phyloP scores from a whole-genome alignment of 2,888 invertebrate genomes.

The Chromoteleia sp. region DNA sequence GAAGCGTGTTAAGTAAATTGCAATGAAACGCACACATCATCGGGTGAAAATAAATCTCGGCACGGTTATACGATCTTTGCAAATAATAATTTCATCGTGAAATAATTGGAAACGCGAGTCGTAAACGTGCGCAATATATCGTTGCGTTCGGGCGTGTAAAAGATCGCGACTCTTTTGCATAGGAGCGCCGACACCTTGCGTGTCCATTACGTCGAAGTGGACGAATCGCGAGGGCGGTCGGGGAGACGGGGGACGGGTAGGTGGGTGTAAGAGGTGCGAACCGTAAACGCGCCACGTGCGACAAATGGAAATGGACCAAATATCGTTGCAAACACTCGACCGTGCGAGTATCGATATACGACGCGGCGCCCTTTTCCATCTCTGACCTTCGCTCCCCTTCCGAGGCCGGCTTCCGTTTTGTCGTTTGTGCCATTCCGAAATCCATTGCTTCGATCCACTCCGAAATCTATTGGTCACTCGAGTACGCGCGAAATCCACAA shows the following conservation, averaged over 20 bases:
- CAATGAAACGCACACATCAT: neutral
- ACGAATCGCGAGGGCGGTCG: conserved; percentile 45
- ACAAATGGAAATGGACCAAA: conserved; percentile 84
- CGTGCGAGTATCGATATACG: conserved; percentile 81
- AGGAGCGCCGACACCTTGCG: conserved; percentile 80
- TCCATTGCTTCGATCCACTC: conserved; percentile 69
- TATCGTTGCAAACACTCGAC: conserved; percentile 83
- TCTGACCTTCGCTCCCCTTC: conserved; percentile 68
- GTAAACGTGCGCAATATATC: conserved; percentile 41
- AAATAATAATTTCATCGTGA: conserved; percentile 28
- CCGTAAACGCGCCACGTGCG: conserved; percentile 84
- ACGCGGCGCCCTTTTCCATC: conserved; percentile 78
- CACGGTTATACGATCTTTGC: neutral
- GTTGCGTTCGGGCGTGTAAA: conserved; percentile 29
- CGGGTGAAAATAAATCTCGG: neutral
- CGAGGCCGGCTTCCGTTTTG: conserved; percentile 64
- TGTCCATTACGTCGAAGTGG: conserved; percentile 80
- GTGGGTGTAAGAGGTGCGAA: conserved; percentile 80
- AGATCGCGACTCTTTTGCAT: conserved; percentile 70
- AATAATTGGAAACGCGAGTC: conserved; percentile 31
- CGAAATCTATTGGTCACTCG: conserved; percentile 81
- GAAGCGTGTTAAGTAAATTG: neutral
- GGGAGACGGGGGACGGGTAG: conserved; percentile 36
- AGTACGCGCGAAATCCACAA: conserved; percentile 81
- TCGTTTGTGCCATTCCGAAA: conserved; percentile 53